These are phyloP conservation scores for Carterocephalus palaemon DNA, from an alignment of 2,888 invertebrate genomes.

Conservation along the genomic window DNA sequence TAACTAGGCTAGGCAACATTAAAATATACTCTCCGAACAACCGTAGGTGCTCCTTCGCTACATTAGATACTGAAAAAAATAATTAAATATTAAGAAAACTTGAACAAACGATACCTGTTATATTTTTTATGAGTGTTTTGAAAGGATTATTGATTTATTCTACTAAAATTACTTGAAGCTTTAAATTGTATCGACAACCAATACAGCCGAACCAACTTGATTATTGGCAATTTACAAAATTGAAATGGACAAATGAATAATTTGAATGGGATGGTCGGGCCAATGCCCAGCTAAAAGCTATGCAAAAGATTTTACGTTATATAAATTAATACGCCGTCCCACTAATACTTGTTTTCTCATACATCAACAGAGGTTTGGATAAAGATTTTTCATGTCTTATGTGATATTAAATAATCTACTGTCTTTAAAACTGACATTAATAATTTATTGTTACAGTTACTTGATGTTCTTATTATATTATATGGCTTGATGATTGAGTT, in stretches of 20 bases:
- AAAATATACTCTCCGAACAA: no score
- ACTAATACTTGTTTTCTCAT: conserved; percentile 9
- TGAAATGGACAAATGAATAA: conserved; percentile 1
- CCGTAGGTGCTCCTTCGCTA: no score
- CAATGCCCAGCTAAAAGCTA: conserved; percentile 9
- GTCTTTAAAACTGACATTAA: neutral
- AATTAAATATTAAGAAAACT: no score
- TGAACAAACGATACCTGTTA: no score
- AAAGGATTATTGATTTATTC: no score
- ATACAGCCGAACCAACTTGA: conserved; percentile 19
- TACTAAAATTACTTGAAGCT: no score
- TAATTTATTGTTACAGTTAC: neutral
- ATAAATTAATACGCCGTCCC: conserved; percentile 18
- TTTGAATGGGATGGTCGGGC: conserved; percentile 3
- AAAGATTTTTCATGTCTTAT: conserved; percentile 8
- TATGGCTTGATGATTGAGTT: no score
- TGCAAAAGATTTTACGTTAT: conserved; percentile 11
- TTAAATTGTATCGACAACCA: no score
- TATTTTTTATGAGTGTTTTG: no score
- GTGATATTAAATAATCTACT: neutral
- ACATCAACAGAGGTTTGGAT: conserved; percentile 3
- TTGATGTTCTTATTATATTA: no score
- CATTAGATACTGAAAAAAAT: no score
- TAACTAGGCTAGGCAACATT: no score
- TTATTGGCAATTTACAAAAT: conserved; percentile 8